A percentile compares a stretch with the other conserved stretches of the same genome.
phyloP scores from a whole-genome alignment of 1,140 invertebrate species.

The Triops longicaudatus region DNA sequence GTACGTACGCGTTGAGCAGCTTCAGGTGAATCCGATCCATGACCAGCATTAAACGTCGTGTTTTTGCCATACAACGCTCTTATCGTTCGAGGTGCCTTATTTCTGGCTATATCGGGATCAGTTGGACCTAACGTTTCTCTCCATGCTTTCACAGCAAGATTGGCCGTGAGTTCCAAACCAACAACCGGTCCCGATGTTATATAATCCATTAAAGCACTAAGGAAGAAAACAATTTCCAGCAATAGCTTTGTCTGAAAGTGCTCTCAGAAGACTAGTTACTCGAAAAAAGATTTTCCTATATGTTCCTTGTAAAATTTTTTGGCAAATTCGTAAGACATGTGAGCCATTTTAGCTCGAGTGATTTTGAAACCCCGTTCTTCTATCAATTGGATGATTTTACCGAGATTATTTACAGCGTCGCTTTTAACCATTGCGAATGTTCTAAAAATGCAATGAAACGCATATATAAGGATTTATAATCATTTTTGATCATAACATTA shows the following conservation, averaged over 20 bases:
- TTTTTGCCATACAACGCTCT: constrained; percentile 65
- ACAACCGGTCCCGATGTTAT: constrained; percentile 62
- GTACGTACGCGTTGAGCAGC: constrained; percentile 46
- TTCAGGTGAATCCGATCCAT: constrained; percentile 53
- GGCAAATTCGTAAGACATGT: constrained; percentile 52
- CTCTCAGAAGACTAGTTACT: constrained; percentile 43
- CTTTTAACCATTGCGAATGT: constrained; percentile 70
- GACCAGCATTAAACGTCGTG: constrained; percentile 56
- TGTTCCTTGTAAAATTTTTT: constrained; percentile 51
- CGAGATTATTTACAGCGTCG: constrained; percentile 55
- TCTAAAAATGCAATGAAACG: constrained; percentile 38
- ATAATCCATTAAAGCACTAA: constrained; percentile 49
- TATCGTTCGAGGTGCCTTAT: constrained; percentile 50
- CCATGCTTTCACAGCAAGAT: constrained; percentile 55
- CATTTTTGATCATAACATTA: constrained; percentile 26
- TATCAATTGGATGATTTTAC: constrained; percentile 61
- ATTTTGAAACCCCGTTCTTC: constrained; percentile 57
- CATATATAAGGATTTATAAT: background rate
- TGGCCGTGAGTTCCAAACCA: constrained; percentile 63
- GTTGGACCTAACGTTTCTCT: constrained; percentile 53
- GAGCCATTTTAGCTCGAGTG: constrained; percentile 60
- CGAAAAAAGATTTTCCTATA: constrained; percentile 48
- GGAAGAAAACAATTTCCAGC: constrained; percentile 21
- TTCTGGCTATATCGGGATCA: constrained; percentile 54
- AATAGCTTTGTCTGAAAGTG: constrained; percentile 24